These are phyloP conservation scores for Dipodomys ordii DNA, from an alignment of 2,113 vertebrate species.

Conservation along the genomic window DNA sequence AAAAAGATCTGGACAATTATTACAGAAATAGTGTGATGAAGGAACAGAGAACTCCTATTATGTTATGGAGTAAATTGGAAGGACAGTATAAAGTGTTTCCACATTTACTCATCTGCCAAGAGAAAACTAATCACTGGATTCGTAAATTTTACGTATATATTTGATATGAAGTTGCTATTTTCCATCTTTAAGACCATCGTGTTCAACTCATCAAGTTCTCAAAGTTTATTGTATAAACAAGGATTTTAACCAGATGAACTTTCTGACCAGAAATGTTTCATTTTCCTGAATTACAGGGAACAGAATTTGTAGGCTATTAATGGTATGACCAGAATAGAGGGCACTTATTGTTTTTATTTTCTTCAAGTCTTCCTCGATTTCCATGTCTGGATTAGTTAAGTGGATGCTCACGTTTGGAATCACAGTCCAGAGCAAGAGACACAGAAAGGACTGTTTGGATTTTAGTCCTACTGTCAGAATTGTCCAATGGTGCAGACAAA, in stretches of 20 bases:
- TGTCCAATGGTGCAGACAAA: background rate
- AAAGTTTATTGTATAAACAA: background rate
- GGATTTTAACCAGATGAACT: background rate
- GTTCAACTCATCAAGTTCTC: background rate
- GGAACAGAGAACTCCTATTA: background rate
- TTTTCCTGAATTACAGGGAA: conserved; percentile 3
- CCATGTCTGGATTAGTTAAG: background rate
- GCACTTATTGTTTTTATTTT: background rate
- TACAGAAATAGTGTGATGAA: background rate
- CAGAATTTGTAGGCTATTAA: background rate
- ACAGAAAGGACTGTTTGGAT: background rate
- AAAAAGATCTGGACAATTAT: background rate
- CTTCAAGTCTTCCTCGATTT: background rate
- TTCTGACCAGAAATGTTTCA: background rate
- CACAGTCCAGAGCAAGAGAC: background rate
- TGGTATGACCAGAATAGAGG: background rate
- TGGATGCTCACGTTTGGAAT: background rate
- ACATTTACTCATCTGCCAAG: background rate
- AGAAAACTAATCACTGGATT: background rate
- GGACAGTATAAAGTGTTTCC: background rate
- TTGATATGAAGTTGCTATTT: background rate
- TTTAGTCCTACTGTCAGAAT: background rate
- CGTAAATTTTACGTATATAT: background rate
- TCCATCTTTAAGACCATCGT: background rate
- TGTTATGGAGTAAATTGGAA: conserved; percentile 4